Conservation (phyloP, 2,113 vertebrate genomes). For the Mus spicilegus region DNA sequence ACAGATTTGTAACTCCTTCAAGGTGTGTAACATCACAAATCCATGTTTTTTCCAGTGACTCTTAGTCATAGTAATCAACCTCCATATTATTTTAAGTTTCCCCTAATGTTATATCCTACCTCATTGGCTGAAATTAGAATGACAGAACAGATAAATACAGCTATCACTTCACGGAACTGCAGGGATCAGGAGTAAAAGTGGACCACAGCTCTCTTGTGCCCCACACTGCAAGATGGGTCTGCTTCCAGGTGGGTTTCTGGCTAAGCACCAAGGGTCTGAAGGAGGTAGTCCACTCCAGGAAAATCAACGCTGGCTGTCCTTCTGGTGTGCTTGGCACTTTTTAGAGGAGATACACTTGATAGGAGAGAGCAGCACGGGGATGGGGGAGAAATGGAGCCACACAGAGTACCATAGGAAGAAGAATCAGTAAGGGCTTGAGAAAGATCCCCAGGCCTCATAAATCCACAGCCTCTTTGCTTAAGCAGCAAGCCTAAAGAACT, state of each 20-base stretch:
- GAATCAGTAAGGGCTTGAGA: conserved; percentile 13
- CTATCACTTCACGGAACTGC: neutral
- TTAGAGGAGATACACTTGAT: conserved; percentile 33
- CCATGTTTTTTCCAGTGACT: neutral
- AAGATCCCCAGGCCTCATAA: conserved; percentile 24
- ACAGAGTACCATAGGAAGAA: neutral
- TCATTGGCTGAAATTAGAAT: neutral
- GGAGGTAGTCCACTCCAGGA: neutral
- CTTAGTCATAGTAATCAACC: neutral
- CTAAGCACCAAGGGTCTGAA: neutral
- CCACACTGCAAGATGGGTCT: fast-evolving
- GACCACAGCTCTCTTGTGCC: fast-evolving
- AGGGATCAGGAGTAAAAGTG: too few species aligned
- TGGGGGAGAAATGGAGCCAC: neutral
- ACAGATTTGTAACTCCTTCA: neutral
- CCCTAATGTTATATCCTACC: neutral
- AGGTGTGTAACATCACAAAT: neutral
- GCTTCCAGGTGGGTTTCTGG: neutral
- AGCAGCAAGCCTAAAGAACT: conserved; percentile 63
- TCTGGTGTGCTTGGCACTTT: neutral
- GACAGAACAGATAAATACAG: neutral
- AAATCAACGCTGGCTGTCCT: neutral
- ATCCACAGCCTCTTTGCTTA: neutral
- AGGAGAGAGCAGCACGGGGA: neutral
- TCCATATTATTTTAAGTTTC: neutral